Conservation (phyloP, 2,888 invertebrate genomes). For the Meloe dianella region DNA sequence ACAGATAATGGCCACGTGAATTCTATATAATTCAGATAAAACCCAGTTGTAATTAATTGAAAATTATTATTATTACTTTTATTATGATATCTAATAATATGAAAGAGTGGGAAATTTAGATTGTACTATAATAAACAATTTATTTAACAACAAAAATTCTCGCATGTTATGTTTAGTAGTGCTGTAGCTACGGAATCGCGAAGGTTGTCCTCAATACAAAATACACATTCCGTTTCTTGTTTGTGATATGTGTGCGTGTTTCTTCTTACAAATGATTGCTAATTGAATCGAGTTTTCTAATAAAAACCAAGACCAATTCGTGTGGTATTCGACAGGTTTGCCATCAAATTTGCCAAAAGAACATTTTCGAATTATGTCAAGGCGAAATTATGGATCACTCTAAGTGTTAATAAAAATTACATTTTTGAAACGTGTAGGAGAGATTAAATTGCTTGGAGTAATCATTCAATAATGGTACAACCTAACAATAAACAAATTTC, state of each 20-base stretch:
- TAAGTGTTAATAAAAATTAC: constrained; percentile 18
- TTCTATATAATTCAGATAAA: not conserved
- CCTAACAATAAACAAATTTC: constrained; percentile 18
- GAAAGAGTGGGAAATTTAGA: constrained; percentile 38
- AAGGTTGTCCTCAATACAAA: constrained; percentile 11
- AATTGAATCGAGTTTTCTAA: not conserved
- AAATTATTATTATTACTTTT: not conserved
- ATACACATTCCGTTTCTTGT: not conserved
- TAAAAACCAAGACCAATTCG: not conserved
- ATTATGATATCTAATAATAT: constrained; percentile 9
- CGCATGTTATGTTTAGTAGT: constrained; percentile 34
- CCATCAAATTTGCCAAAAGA: not conserved
- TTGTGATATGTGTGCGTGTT: constrained; percentile 21
- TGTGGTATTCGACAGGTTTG: no score
- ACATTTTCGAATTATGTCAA: constrained; percentile 14
- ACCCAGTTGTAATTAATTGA: not conserved
- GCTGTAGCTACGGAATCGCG: constrained; percentile 31
- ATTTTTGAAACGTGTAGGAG: constrained; percentile 23
- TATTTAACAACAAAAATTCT: constrained; percentile 31
- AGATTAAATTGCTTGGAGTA: constrained; percentile 27
- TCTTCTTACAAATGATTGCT: constrained; percentile 8
- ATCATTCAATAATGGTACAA: constrained; percentile 27
- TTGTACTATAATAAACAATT: constrained; percentile 30
- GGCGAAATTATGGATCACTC: constrained; percentile 8
- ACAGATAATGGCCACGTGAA: not conserved